Conservation (phyloP, 2,113 vertebrate species). For the Taurulus bubalis region DNA sequence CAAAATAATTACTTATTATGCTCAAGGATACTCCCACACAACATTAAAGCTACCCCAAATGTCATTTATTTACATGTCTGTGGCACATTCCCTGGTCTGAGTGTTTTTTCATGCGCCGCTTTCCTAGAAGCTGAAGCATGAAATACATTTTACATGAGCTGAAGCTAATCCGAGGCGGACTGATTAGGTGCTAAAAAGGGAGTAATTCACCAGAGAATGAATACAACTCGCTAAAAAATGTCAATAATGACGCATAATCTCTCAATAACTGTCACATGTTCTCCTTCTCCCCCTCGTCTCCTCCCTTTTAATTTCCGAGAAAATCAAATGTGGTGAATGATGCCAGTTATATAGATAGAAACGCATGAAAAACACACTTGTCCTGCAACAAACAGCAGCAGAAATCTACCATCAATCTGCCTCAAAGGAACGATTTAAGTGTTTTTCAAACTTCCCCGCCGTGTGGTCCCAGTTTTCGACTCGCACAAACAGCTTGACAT, state of each 20-base stretch:
- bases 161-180: slow-evolving; percentile 68
- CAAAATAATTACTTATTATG: slow-evolving; percentile 31
- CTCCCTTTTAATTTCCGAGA: slow-evolving; percentile 26
- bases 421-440: neutral
- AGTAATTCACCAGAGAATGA: slow-evolving; percentile 81
- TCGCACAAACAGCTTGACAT: slow-evolving; percentile 30
- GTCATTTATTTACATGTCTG: slow-evolving; percentile 63
- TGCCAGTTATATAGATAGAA: slow-evolving; percentile 16
- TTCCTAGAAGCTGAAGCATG: slow-evolving; percentile 68
- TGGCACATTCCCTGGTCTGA: slow-evolving; percentile 55
- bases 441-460: neutral
- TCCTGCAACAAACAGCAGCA: slow-evolving; percentile 21
- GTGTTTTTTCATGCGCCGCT: slow-evolving; percentile 57
- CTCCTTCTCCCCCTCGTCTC: neutral
- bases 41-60: slow-evolving; percentile 21
- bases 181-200: slow-evolving; percentile 82
- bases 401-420: slow-evolving; percentile 23
- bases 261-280: slow-evolving; percentile 63
- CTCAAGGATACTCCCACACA: slow-evolving; percentile 7
- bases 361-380: slow-evolving; percentile 22
- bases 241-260: slow-evolving; percentile 76
- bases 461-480: slow-evolving; percentile 1
- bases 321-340: slow-evolving; percentile 5
- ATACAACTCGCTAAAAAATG: slow-evolving; percentile 77
- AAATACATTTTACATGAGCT: slow-evolving; percentile 79